Conservation (phyloP, 2,888 invertebrate species). For the Drosophila kambysellisi region DNA sequence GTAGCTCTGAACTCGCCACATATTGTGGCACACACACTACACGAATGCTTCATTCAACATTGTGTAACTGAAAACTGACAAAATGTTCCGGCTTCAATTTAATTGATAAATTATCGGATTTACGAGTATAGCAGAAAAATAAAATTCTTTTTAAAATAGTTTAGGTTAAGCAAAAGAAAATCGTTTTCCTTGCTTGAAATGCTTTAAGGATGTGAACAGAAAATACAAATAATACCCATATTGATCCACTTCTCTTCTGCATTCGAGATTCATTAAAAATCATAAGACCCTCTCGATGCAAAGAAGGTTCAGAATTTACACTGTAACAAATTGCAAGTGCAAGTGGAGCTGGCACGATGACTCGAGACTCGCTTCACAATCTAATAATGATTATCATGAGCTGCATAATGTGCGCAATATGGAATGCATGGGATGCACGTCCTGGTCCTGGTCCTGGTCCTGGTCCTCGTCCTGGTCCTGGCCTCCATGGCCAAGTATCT, state of each 20-base stretch:
- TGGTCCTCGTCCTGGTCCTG: too few relatives aligned
- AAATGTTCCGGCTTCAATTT: background rate
- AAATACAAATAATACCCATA: background rate
- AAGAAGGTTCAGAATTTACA: background rate
- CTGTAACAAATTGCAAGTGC: background rate
- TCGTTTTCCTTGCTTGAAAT: background rate
- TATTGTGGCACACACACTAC: background rate
- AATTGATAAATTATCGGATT: background rate
- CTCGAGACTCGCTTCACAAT: conserved; percentile 14
- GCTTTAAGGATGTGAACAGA: background rate
- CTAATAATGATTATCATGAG: conserved; percentile 54
- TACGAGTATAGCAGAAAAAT: background rate
- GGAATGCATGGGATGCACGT: conserved; percentile 18
- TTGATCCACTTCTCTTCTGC: background rate
- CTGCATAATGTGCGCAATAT: conserved; percentile 48
- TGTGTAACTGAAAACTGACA: background rate
- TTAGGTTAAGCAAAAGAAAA: background rate
- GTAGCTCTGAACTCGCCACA: background rate
- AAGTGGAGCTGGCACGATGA: conserved; percentile 27
- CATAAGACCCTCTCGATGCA: background rate
- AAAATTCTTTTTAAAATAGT: background rate
- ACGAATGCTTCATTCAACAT: background rate
- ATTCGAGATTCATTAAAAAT: background rate
- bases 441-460: background rate
- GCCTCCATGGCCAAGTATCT: too few relatives aligned